A percentile compares a stretch with the other conserved stretches of the same genome.
These are phyloP conservation scores for Sphecodes monilicornis DNA, from an alignment of 2,888 invertebrate species.

Conservation along the genomic window DNA sequence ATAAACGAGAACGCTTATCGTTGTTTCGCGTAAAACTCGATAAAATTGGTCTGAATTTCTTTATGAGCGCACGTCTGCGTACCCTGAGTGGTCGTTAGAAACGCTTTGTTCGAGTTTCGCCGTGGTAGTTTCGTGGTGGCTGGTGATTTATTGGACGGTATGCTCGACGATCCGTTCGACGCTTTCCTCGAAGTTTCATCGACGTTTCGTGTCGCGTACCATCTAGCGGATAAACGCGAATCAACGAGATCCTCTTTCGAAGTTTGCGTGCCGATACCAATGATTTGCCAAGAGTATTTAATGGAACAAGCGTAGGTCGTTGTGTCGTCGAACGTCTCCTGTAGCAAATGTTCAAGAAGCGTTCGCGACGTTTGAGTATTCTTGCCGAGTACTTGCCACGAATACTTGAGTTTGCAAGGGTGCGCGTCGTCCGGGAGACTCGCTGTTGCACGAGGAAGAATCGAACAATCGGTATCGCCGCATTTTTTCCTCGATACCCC, in stretches of 20 bases:
- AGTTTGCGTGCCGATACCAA: slow-evolving; percentile 73
- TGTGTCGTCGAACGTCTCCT: slow-evolving; percentile 23
- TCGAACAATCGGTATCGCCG: neutral
- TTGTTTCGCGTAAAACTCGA: slow-evolving; percentile 21
- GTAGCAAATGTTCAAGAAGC: slow-evolving; percentile 57
- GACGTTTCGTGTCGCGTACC: neutral
- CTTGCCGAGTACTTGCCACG: slow-evolving; percentile 75
- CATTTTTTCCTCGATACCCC: neutral
- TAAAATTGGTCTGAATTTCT: slow-evolving; percentile 63
- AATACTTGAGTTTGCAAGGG: slow-evolving; percentile 72
- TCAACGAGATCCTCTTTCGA: slow-evolving; percentile 58
- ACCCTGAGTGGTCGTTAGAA: slow-evolving; percentile 63
- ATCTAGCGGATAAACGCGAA: slow-evolving; percentile 48
- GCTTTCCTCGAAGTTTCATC: neutral
- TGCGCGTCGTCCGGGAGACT: neutral
- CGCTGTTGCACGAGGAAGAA: neutral
- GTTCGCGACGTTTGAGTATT: slow-evolving; percentile 72
- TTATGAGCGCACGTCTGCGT: slow-evolving; percentile 74
- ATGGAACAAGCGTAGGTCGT: slow-evolving; percentile 59
- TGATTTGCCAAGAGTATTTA: slow-evolving; percentile 79
- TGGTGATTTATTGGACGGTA: neutral
- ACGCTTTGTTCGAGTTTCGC: slow-evolving; percentile 29
- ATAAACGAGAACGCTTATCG: neutral
- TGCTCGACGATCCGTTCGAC: neutral
- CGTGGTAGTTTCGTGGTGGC: neutral